Evolutionary conservation across 2,888 invertebrate genomes (phyloP), one percentile per base, ranked within the genome.

Genomic region (Scrobipalpa atriplicella): DNA sequence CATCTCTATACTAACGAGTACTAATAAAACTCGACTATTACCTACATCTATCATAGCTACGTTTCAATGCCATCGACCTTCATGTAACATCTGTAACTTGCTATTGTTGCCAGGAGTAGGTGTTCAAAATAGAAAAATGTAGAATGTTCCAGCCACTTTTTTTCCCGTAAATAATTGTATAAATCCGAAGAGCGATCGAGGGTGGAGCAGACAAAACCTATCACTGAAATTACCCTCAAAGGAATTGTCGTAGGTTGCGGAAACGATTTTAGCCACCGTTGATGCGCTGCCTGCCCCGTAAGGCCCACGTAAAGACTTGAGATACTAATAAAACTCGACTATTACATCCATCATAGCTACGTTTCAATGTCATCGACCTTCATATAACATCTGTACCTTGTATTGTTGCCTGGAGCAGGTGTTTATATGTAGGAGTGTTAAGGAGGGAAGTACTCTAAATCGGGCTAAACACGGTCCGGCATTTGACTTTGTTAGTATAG

Each of bases 11-110:
- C 13, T 10, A 43, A 13, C 0, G 13, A 43, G 43, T 3, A 43
- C 13, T 0, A 13, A 43, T 13, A 10, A 43, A 43, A 43, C 36
- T 19, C 36, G 58, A 29, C 13, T 58, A 58, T 58, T n/a, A 29
- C 19, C 3, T 41, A 9, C 9, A 56, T 56, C 19, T 1, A 38
- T 38, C 58, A 58, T 58, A 29, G n/a, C 16, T 38, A 58, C 58
- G 29, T 18, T 9, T 38, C 58, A 58, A 58, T 58, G 58, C 38
- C 38, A 58, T 38, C n/a, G 58, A 58, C 58, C 58, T 58, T 58
- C 58, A 58, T 36, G 38, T 16, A 47, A 47, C 58, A 58, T 56
- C 19, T 21, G 21, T 11, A 56, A 38, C 16, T 9, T 16, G 16
- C n/a, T 11, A 16, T 38, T 58, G 29, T 38, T 58, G 38, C 38